Base-by-base conservation (phyloP, 2,797 vertebrate species). In the Brachymystax lenok region DNA sequence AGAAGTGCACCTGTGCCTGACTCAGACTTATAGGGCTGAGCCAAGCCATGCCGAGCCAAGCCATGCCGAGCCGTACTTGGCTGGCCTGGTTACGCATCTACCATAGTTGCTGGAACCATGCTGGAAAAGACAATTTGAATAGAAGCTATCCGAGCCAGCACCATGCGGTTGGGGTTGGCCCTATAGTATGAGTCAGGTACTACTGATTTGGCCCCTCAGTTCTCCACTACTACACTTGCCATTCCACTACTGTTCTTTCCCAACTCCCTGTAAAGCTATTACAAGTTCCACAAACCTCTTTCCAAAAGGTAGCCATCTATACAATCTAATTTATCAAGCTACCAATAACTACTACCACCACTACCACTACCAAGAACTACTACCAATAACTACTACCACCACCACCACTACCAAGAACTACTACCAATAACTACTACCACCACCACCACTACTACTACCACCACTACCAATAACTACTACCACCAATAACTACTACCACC, bases 1-100 rank as follows among this genome's bases (percentile, higher is more conserved):
- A 97, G 92, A 98, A 95, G 88, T 99, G 98, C 66, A 33, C 66
- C 0, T 99, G 98, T 63, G 59, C 59, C 93, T 99, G 97, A 95
- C 91, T 76, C 71, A 77, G 40, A 12, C 66, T 12, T 46, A 63
- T 63, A 12, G 59, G 59, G 59, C 59, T 21, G 59, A 63, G 59
- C 59, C 59, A 63, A 24, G 24, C 59, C 59, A 61, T 61, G 59
- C 21, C 21, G 0, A 61, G 21, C n/a, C 21, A 35, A 35, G 33
- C 40, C 8, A 61, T 61, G 59, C 21, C 59, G 0, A 61, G 21
- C 21, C 21, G 10, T 24, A 63, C 21, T 27, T 21, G 24, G n/a
- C 59, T 63, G 59, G 59, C 59, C 59, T 63, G 24, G 59, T 63
- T 63, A 63, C 21, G 24, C 59, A 13, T 63, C 59, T 24, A 63